phyloP scores from a whole-genome alignment of 2,797 vertebrate species.

The Hydrolagus colliei region DNA sequence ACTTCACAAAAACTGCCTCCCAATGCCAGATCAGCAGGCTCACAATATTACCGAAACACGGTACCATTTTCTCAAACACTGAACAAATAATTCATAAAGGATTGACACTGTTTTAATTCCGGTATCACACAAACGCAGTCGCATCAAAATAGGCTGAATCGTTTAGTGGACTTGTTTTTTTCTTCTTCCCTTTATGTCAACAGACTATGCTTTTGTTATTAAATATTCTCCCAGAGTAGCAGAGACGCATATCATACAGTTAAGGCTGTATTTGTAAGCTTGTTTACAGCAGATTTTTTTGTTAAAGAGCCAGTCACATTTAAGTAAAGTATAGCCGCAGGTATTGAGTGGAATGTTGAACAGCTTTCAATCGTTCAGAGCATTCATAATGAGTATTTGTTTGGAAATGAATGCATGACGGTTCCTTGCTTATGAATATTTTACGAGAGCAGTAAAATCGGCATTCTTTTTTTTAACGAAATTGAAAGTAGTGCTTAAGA shows the following conservation, averaged over 20 bases:
- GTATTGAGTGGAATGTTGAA: conserved; percentile 31
- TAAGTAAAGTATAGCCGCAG: conserved; percentile 29
- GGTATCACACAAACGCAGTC: conserved; percentile 18
- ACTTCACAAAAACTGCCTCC: conserved; percentile 13
- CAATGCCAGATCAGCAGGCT: conserved; percentile 6
- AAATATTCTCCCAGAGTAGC: conserved; percentile 1
- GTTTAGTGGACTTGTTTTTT: conserved; percentile 4
- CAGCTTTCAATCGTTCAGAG: conserved; percentile 29
- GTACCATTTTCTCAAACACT: not conserved
- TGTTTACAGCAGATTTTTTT: conserved; percentile 27
- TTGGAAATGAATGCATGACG: conserved; percentile 30
- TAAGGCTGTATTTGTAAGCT: conserved; percentile 24
- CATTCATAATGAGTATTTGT: conserved; percentile 33
- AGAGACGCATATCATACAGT: not conserved
- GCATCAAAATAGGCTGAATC: not conserved
- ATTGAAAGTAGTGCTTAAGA: conserved; percentile 17
- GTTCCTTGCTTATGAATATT: conserved; percentile 31
- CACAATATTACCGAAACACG: not conserved
- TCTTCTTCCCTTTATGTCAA: not conserved
- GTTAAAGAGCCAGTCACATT: conserved; percentile 32
- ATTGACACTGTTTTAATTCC: conserved; percentile 7
- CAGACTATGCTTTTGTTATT: not conserved
- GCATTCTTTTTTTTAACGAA: conserved; percentile 9
- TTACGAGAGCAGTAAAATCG: conserved; percentile 29
- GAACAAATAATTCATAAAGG: not conserved